Conservation (phyloP, 2,797 vertebrate genomes). For the Notolepis coatsorum region DNA sequence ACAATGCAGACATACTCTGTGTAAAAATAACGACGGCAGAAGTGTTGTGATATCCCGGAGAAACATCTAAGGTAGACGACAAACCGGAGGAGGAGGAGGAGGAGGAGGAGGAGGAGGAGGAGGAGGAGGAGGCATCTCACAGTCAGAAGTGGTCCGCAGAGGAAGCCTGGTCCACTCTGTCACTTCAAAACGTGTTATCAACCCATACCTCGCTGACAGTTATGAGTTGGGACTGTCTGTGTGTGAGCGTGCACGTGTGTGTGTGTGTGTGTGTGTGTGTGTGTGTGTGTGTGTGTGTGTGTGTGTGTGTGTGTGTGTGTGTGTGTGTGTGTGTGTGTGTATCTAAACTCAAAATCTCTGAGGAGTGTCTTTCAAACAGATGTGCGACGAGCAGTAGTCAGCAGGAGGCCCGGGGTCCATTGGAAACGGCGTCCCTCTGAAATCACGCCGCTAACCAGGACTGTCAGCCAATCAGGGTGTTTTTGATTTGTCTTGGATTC, state of each 20-base stretch:
- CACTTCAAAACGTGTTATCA: conserved; percentile 76
- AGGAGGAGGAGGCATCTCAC: conserved; percentile 62
- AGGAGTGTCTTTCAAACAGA: conserved; percentile 81
- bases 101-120: conserved; percentile 54
- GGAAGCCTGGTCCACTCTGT: conserved; percentile 69
- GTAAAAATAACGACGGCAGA: conserved; percentile 71
- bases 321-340: conserved; percentile 45
- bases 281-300: conserved; percentile 25
- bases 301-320: conserved; percentile 11
- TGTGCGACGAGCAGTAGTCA: conserved; percentile 80
- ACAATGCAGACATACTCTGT: conserved; percentile 62
- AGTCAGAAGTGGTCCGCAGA: conserved; percentile 61
- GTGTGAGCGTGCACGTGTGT: conserved; percentile 29
- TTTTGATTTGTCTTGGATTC: conserved; percentile 85
- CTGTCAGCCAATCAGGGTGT: conserved; percentile 84
- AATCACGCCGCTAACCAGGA: conserved; percentile 76
- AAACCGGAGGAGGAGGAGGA: conserved; percentile 53
- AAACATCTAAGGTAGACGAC: conserved; percentile 66
- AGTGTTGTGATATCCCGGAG: conserved; percentile 65
- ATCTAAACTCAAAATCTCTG: conserved; percentile 71
- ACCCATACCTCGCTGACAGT: conserved; percentile 78
- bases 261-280: not conserved
- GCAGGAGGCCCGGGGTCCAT: conserved; percentile 82
- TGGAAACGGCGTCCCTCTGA: conserved; percentile 78
- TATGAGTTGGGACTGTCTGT: conserved; percentile 75